phyloP scores from a whole-genome alignment of 2,797 vertebrate species.

The Enteromius trimaculatus region DNA sequence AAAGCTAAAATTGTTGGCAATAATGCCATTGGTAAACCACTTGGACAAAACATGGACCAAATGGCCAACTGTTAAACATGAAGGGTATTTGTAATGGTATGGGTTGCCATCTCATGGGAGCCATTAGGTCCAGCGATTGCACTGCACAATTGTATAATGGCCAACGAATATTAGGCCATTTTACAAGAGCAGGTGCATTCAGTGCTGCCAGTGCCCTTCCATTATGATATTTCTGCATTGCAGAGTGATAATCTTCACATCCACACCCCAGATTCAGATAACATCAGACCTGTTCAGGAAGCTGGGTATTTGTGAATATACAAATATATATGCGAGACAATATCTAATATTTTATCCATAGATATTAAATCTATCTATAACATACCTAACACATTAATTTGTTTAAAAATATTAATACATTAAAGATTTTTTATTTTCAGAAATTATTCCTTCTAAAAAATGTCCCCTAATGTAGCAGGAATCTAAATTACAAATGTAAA shows the following conservation, averaged over 20 bases:
- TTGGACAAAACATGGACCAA: slow-evolving; percentile 36
- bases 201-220: not conserved
- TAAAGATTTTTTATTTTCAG: not conserved
- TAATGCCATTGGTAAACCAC: slow-evolving; percentile 19
- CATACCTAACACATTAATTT: not conserved
- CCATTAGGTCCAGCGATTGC: slow-evolving; percentile 19
- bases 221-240: not conserved
- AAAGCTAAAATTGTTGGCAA: slow-evolving; percentile 15
- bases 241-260: not conserved
- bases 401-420: not conserved
- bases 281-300: not conserved
- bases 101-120: slow-evolving; percentile 13
- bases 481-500: not conserved
- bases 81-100: slow-evolving; percentile 13
- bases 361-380: not conserved
- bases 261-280: not conserved
- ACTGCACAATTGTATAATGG: not conserved
- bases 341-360: not conserved
- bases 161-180: slow-evolving; percentile 25
- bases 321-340: not conserved
- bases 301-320: not conserved
- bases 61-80: slow-evolving; percentile 27
- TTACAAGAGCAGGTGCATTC: slow-evolving; percentile 11
- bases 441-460: not conserved
- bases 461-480: not conserved